These are phyloP conservation scores for Percopsis transmontana DNA, from an alignment of 2,113 vertebrate species.

Conservation along the genomic window DNA sequence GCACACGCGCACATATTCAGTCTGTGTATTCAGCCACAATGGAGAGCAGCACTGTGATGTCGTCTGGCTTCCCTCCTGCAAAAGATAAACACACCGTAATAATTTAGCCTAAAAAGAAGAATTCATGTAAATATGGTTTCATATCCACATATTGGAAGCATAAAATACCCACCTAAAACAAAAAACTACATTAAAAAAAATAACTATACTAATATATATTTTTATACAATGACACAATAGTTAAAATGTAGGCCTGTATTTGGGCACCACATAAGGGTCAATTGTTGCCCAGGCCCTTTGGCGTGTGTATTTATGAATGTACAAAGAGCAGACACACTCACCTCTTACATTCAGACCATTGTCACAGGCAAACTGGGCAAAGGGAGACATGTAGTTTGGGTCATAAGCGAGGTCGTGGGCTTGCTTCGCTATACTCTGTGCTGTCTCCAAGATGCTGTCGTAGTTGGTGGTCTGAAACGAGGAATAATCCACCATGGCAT, in stretches of 20 bases:
- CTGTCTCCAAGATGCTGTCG: constrained; percentile 95
- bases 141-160: no score
- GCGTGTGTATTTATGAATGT: no score
- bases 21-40: constrained; percentile 98
- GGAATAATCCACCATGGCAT: constrained; percentile 7
- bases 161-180: no score
- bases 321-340: constrained; percentile 70
- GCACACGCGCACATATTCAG: constrained; percentile 62
- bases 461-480: constrained; percentile 89
- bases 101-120: no score
- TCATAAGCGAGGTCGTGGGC: constrained; percentile 97
- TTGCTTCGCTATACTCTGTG: constrained; percentile 95
- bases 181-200: no score
- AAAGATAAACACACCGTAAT: constrained; percentile 24
- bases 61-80: constrained; percentile 96
- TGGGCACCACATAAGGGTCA: no score
- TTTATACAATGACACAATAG: no score
- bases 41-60: constrained; percentile 98
- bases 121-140: no score
- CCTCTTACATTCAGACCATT: constrained; percentile 98
- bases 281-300: no score
- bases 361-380: constrained; percentile 98
- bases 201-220: no score
- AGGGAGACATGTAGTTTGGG: constrained; percentile 99
- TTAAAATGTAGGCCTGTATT: no score